phyloP scores from a whole-genome alignment of 2,797 vertebrate genomes.

The Enteromius viviparus region DNA sequence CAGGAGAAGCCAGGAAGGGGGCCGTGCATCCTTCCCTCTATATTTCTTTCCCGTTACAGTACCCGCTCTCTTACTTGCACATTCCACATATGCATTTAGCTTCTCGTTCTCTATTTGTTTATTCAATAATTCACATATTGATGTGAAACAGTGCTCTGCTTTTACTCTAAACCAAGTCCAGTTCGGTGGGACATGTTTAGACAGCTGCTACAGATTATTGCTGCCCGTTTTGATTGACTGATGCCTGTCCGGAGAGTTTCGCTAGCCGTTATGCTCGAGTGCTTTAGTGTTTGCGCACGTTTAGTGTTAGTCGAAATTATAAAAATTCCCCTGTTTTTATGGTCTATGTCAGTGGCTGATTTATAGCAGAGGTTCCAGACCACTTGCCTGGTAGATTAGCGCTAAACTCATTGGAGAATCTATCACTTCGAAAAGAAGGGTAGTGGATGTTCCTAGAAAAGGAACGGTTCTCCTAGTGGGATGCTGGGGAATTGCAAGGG shows the following conservation, averaged over 20 bases:
- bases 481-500: conserved; percentile 70
- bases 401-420: conserved; percentile 66
- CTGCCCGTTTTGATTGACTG: conserved; percentile 71
- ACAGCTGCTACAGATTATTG: conserved; percentile 74
- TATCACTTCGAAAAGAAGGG: conserved; percentile 17
- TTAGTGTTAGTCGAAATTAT: conserved; percentile 25
- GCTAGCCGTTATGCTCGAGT: background rate
- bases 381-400: conserved; percentile 66
- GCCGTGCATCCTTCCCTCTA: conserved; percentile 35
- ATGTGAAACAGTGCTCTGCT: conserved; percentile 67
- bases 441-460: conserved; percentile 56
- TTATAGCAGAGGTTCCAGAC: conserved; percentile 47
- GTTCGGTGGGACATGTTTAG: conserved; percentile 74
- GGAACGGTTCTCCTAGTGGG: conserved; percentile 67
- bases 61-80: conserved; percentile 56
- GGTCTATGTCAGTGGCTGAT: conserved; percentile 33
- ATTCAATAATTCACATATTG: conserved; percentile 72
- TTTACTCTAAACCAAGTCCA: conserved; percentile 63
- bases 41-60: conserved; percentile 58
- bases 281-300: background rate
- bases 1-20: conserved; percentile 42
- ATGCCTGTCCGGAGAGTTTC: conserved; percentile 68
- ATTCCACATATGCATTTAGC: conserved; percentile 69
- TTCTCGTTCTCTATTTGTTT: conserved; percentile 74
- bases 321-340: conserved; percentile 16